phyloP scores from a whole-genome alignment of 2,888 invertebrate species.

The Pherbina coryleti region DNA sequence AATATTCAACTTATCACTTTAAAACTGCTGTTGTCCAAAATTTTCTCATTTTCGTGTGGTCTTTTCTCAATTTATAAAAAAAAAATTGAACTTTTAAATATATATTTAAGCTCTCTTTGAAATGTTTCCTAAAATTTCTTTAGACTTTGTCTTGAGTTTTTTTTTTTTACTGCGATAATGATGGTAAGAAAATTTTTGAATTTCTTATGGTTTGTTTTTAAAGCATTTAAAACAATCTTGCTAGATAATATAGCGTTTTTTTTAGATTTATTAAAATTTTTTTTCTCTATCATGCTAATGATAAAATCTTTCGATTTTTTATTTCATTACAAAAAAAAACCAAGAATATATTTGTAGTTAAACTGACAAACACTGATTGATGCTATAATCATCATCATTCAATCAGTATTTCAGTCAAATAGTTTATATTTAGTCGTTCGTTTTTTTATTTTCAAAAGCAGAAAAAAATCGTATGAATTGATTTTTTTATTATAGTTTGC shows the following conservation, averaged over 20 bases:
- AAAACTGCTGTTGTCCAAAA: no score
- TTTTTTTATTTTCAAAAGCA: slow-evolving; percentile 6
- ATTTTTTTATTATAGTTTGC: slow-evolving; percentile 71
- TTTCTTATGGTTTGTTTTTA: no score
- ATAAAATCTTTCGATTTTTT: background rate
- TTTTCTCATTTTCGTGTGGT: no score
- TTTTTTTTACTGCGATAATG: no score
- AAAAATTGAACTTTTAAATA: no score
- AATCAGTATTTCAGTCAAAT: background rate
- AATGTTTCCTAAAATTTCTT: no score
- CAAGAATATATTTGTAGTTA: background rate
- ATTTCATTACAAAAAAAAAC: background rate
- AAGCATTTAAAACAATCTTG: no score
- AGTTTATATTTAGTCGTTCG: slow-evolving; percentile 4
- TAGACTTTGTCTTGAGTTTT: no score
- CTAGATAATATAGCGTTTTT: no score
- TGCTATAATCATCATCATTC: background rate
- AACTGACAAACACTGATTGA: background rate
- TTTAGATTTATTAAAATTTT: background rate
- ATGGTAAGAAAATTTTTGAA: no score
- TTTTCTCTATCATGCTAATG: background rate
- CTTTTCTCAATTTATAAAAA: background rate
- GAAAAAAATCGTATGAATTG: slow-evolving; percentile 22
- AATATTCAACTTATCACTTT: no score
- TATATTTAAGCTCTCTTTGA: no score